Conservation (phyloP, 1,140 invertebrate genomes). For the Harlomillsia oculata region DNA sequence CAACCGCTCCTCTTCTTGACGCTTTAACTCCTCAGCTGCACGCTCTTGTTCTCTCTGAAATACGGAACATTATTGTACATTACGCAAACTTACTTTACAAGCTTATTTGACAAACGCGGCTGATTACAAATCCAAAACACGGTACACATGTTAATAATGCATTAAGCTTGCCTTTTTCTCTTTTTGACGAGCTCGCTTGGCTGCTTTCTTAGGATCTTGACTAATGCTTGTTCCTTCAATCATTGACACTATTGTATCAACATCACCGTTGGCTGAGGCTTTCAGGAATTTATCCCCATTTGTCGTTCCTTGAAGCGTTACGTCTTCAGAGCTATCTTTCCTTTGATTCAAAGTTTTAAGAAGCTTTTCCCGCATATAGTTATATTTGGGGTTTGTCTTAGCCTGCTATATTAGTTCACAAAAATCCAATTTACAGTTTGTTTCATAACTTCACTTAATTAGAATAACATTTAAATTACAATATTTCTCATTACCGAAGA, state of each 20-base stretch:
- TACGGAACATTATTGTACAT: not conserved
- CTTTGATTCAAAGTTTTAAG: slow-evolving; percentile 8
- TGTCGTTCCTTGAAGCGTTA: not conserved
- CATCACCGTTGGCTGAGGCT: not conserved
- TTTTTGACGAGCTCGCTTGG: slow-evolving; percentile 24
- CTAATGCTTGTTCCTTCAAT: slow-evolving; percentile 20
- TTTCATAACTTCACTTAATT: not conserved
- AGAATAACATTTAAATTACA: not conserved
- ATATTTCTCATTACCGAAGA: too few species aligned
- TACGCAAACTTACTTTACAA: slow-evolving; percentile 2
- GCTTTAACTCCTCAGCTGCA: not conserved
- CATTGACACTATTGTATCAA: slow-evolving; percentile 20
- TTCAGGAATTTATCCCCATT: too few species aligned
- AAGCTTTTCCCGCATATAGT: slow-evolving; percentile 1
- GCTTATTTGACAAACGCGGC: not conserved
- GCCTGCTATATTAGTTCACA: not conserved
- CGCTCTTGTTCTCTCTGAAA: not conserved
- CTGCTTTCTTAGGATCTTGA: slow-evolving; percentile 19
- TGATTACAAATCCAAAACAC: not conserved
- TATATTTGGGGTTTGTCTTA: not conserved
- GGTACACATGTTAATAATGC: too few species aligned
- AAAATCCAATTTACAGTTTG: not conserved
- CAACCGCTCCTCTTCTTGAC: slow-evolving; percentile 2
- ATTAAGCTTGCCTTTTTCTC: slow-evolving; percentile 14
- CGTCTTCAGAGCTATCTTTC: not conserved